phyloP scores from a whole-genome alignment of 2,113 vertebrate genomes.

The Fulica atra region DNA sequence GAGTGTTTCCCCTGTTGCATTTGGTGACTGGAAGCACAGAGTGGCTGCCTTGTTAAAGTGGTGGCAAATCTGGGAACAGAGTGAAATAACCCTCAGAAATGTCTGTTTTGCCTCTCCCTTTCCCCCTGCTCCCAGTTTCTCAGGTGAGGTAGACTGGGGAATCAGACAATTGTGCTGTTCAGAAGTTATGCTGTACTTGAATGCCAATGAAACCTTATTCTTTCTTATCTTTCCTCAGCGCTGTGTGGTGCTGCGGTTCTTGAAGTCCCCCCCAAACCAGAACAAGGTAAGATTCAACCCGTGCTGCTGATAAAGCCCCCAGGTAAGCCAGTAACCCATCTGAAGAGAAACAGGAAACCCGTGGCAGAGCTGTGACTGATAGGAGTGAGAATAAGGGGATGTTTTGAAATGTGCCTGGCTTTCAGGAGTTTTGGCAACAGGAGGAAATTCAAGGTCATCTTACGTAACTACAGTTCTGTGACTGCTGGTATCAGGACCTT shows the following conservation, averaged over 20 bases:
- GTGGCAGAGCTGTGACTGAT: neutral
- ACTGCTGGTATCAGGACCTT: neutral
- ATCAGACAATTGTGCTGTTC: neutral
- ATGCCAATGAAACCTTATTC: neutral
- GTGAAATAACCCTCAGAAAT: neutral
- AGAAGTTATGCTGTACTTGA: neutral
- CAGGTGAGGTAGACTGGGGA: neutral
- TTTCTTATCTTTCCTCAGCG: slow-evolving; percentile 73
- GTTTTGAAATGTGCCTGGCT: neutral
- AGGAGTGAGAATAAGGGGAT: neutral
- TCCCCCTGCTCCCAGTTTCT: neutral
- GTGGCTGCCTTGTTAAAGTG: neutral
- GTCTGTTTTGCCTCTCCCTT: neutral
- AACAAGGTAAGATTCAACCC: slow-evolving; percentile 77
- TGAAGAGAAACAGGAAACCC: neutral
- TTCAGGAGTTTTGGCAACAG: neutral
- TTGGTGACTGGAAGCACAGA: neutral
- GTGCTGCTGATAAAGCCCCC: neutral
- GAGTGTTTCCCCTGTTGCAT: neutral
- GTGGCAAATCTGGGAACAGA: neutral
- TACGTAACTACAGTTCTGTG: neutral
- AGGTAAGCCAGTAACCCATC: neutral
- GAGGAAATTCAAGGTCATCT: neutral
- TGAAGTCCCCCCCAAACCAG: slow-evolving; percentile 87
- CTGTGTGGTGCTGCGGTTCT: slow-evolving; percentile 90